Conservation (phyloP, 2,797 vertebrate species). For the Falco peregrinus region DNA sequence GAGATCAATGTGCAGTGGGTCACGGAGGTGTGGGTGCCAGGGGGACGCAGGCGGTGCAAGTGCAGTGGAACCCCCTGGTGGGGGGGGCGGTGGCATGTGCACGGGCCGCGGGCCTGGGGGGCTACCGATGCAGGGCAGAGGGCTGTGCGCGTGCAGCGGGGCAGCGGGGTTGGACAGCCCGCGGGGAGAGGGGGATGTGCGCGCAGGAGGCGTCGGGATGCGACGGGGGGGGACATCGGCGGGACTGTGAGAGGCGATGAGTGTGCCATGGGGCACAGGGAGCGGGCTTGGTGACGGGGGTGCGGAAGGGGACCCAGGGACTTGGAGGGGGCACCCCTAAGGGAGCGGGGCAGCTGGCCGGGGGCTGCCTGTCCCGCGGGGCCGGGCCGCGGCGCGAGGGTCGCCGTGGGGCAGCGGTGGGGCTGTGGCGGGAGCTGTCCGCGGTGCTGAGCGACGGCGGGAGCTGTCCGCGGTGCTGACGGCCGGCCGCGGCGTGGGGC, state of each 20-base stretch:
- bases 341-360: too few species aligned
- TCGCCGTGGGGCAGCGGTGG: neutral
- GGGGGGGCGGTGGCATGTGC: neutral
- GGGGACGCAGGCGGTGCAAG: neutral
- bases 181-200: neutral
- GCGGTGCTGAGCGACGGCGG: neutral
- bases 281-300: neutral
- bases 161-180: neutral
- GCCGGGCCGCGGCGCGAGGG: too few species aligned
- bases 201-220: neutral
- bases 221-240: too few species aligned
- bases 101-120: neutral
- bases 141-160: neutral
- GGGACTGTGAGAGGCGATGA: neutral
- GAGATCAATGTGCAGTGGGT: neutral
- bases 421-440: neutral
- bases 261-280: neutral
- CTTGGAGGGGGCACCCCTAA: neutral
- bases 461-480: conserved; percentile 10
- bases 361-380: too few species aligned
- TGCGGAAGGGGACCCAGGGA: too few species aligned
- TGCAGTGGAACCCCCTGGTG: neutral
- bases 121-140: neutral
- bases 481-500: too few species aligned
- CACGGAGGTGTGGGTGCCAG: neutral